Conservation (phyloP, 2,113 vertebrate species). For the Tamias sibiricus region DNA sequence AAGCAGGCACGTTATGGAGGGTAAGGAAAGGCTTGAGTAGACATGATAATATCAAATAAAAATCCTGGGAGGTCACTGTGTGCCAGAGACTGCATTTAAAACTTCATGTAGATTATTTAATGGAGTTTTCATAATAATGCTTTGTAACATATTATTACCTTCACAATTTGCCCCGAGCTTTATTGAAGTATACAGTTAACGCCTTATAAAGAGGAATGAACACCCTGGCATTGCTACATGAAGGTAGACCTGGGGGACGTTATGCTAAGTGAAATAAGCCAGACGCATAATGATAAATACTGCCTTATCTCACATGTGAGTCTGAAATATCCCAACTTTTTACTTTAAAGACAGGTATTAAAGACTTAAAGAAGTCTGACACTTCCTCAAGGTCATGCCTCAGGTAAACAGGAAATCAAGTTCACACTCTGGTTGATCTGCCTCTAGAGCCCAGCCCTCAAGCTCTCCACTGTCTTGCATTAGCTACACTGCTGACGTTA, state of each 20-base stretch:
- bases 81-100: neutral
- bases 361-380: neutral
- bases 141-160: neutral
- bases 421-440: neutral
- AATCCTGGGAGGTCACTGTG: neutral
- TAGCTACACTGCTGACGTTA: neutral
- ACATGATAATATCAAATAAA: neutral
- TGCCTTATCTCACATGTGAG: neutral
- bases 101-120: neutral
- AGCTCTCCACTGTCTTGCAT: fast-evolving
- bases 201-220: neutral
- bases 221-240: neutral
- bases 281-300: neutral
- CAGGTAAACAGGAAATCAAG: neutral
- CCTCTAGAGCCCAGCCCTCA: neutral
- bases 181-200: neutral
- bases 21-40: too few species aligned
- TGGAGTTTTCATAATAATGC: neutral
- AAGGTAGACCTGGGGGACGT: neutral
- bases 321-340: too few species aligned
- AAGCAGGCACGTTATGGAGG: neutral
- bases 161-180: neutral
- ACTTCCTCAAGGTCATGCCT: neutral
- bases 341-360: neutral
- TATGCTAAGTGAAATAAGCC: neutral